A percentile compares a stretch with the other conserved stretches of the same genome.
These are phyloP conservation scores for Drosophila flavopinicola DNA, from an alignment of 2,888 invertebrate species.

Conservation along the genomic window DNA sequence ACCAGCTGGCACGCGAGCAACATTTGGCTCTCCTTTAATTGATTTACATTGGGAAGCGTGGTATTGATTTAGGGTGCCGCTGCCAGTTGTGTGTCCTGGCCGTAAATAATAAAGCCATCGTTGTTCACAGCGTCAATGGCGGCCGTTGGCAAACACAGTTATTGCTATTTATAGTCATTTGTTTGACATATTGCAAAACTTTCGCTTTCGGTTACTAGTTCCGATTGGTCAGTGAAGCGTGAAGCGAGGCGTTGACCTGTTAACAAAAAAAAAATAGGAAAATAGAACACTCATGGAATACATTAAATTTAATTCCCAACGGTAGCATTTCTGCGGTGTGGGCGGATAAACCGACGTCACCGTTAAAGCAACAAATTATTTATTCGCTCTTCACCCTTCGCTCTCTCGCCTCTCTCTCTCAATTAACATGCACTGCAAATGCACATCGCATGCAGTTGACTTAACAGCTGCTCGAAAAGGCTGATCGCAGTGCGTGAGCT, in stretches of 20 bases:
- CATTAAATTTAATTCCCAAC: conserved; percentile 55
- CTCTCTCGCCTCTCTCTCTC: conserved; percentile 5
- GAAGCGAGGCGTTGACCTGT: conserved; percentile 69
- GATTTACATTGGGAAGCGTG: conserved; percentile 66
- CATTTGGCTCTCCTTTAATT: conserved; percentile 61
- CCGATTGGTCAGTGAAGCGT: conserved; percentile 45
- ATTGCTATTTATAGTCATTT: conserved; percentile 62
- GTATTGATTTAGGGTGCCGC: conserved; percentile 71
- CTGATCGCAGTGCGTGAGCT: conserved; percentile 42
- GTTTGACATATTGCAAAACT: conserved; percentile 67
- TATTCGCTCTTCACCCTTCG: neutral
- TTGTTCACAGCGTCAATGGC: too few relatives aligned
- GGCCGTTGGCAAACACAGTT: conserved; percentile 21
- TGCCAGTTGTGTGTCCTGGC: conserved; percentile 55
- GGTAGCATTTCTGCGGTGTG: conserved; percentile 28
- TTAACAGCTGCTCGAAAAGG: conserved; percentile 49
- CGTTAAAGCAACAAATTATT: conserved; percentile 13
- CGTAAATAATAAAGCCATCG: conserved; percentile 33
- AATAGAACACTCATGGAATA: conserved; percentile 58
- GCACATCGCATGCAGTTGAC: conserved; percentile 27
- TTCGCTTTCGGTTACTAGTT: conserved; percentile 36
- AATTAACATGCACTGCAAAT: conserved; percentile 30
- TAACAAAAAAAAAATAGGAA: conserved; percentile 23
- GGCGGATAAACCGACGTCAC: neutral
- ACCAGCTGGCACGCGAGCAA: conserved; percentile 56